phyloP scores from a whole-genome alignment of 2,888 invertebrate genomes.

The Gymnosoma rotundatum region DNA sequence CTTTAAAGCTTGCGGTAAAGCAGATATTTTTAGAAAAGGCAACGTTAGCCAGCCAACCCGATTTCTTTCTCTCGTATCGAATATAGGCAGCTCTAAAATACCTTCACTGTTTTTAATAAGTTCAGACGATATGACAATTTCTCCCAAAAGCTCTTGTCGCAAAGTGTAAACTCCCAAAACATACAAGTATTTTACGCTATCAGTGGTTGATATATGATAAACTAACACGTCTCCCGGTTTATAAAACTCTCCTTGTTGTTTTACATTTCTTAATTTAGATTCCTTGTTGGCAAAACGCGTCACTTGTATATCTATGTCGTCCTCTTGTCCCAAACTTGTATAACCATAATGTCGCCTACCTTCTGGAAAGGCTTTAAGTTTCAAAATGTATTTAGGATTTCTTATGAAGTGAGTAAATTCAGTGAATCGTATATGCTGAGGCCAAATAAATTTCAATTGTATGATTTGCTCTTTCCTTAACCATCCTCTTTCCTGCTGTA shows the following conservation, averaged over 20 bases:
- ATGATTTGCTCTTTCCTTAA: constrained; percentile 87
- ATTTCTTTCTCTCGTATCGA: constrained; percentile 88
- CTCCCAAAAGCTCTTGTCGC: constrained; percentile 86
- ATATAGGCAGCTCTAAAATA: constrained; percentile 87
- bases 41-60: constrained; percentile 89
- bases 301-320: constrained; percentile 75
- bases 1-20: constrained; percentile 76
- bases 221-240: constrained; percentile 73
- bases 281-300: constrained; percentile 74
- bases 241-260: constrained; percentile 74
- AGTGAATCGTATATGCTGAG: constrained; percentile 88
- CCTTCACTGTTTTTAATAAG: constrained; percentile 89
- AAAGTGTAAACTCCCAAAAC: constrained; percentile 72
- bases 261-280: constrained; percentile 73
- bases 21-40: constrained; percentile 83
- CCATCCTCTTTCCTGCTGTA: constrained; percentile 89
- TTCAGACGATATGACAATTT: constrained; percentile 92
- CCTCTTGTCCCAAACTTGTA: constrained; percentile 38
- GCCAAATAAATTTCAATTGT: constrained; percentile 89
- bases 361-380: constrained; percentile 60
- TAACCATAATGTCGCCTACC: constrained; percentile 34
- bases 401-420: constrained; percentile 81
- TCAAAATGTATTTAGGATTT: constrained; percentile 56
- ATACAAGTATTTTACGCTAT: constrained; percentile 72
- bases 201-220: constrained; percentile 75